phyloP scores from a whole-genome alignment of 2,888 invertebrate species.

The Lissonota sp. region DNA sequence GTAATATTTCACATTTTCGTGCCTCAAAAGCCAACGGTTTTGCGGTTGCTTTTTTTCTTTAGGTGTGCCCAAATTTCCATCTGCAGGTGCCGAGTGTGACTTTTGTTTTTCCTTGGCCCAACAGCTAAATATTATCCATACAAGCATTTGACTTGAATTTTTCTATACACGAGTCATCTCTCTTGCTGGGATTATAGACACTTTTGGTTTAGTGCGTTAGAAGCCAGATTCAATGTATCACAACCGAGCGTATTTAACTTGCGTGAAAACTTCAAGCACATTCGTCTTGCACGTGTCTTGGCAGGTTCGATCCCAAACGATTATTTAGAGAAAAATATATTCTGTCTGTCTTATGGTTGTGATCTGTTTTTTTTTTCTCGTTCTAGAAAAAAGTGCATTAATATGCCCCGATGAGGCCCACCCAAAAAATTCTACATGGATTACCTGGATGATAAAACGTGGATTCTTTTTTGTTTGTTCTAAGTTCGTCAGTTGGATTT shows the following conservation, averaged over 20 bases:
- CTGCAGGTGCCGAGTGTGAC: conserved; percentile 7
- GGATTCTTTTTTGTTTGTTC: conserved; percentile 39
- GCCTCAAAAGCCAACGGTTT: conserved; percentile 41
- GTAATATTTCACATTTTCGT: no score
- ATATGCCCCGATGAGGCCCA: no score
- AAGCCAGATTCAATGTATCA: neutral
- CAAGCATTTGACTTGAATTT: conserved; percentile 1
- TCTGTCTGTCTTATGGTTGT: conserved; percentile 38
- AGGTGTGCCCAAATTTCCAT: conserved; percentile 46
- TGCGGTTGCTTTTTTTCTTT: conserved; percentile 34
- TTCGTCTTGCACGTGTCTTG: conserved; percentile 29
- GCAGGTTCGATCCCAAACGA: conserved; percentile 21
- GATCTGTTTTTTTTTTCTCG: conserved; percentile 31
- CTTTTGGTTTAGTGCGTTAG: neutral
- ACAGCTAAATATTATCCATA: conserved; percentile 50
- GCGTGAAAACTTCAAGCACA: conserved; percentile 35
- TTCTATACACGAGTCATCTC: conserved; percentile 3
- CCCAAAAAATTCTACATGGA: conserved; percentile 48
- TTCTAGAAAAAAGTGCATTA: conserved; percentile 65
- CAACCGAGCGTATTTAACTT: neutral
- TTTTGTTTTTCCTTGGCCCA: conserved; percentile 22
- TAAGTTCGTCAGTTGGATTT: conserved; percentile 3
- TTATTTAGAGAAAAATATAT: conserved; percentile 29
- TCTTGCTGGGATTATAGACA: neutral
- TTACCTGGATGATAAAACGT: conserved; percentile 60